Evolutionary conservation across 2,888 invertebrate species (phyloP).

Genomic region (Pandemis corylana): DNA sequence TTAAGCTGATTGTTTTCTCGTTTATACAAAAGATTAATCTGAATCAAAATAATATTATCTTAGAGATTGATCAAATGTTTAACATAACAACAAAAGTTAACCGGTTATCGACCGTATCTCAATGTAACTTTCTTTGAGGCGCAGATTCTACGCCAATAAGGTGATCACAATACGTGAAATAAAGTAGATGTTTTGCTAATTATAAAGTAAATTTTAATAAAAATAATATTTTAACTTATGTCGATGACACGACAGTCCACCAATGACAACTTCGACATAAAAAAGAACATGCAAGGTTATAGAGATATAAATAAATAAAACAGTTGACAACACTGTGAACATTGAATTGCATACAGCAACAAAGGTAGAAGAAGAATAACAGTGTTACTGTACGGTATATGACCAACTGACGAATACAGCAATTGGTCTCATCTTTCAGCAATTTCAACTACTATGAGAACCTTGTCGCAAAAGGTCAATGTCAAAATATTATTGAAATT

Average conservation of each 20-base stretch:
- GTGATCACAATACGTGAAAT: background rate
- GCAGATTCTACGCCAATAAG: background rate
- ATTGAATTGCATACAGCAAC: background rate
- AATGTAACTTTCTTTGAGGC: background rate
- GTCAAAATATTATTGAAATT: too few relatives aligned
- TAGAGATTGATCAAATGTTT: conserved; percentile 1
- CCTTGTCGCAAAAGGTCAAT: background rate
- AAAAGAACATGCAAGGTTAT: background rate
- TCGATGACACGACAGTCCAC: background rate
- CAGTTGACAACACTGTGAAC: background rate
- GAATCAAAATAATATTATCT: conserved; percentile 3
- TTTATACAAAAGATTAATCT: conserved; percentile 23
- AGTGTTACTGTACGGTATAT: background rate
- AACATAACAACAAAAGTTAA: background rate
- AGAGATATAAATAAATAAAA: background rate
- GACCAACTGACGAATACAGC: background rate
- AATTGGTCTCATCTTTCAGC: background rate
- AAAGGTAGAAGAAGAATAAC: background rate
- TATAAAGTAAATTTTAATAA: too few relatives aligned
- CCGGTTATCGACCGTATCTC: background rate
- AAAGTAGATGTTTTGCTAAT: too few relatives aligned
- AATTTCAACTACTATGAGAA: background rate
- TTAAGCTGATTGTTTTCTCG: conserved; percentile 31
- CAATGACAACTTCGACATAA: background rate
- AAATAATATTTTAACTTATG: too few relatives aligned